phyloP scores from a whole-genome alignment of 2,888 invertebrate genomes.

The Plagiodera versicolora region DNA sequence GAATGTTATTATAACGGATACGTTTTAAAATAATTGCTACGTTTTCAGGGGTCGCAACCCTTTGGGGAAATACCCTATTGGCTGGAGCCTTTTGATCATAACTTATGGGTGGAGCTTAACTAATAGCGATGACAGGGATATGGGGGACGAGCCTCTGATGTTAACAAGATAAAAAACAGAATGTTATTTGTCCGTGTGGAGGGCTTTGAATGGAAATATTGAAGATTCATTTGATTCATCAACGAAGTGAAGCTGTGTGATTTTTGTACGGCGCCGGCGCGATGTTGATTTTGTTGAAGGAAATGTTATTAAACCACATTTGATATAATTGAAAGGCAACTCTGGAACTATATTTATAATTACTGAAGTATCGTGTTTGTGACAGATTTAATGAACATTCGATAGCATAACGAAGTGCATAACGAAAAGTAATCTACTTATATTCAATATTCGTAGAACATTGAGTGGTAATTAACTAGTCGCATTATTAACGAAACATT shows the following conservation, averaged over 20 bases:
- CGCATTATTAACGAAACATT: too few relatives aligned
- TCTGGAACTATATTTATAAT: too few relatives aligned
- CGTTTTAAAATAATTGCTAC: slow-evolving; percentile 47
- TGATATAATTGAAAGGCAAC: too few relatives aligned
- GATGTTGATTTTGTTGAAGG: background rate
- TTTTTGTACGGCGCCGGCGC: background rate
- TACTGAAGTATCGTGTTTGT: too few relatives aligned
- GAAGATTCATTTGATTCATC: slow-evolving; percentile 7
- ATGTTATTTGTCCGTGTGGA: slow-evolving; percentile 28
- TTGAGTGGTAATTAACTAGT: too few relatives aligned
- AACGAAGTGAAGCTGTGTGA: background rate
- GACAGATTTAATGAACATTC: too few relatives aligned
- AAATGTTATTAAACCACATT: too few relatives aligned
- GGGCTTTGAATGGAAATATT: slow-evolving; percentile 8
- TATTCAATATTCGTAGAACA: too few relatives aligned
- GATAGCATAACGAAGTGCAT: too few relatives aligned
- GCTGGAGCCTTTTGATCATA: slow-evolving; percentile 42
- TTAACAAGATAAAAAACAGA: slow-evolving; percentile 39
- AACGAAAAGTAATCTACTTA: too few relatives aligned
- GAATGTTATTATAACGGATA: slow-evolving; percentile 49
- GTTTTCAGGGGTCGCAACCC: slow-evolving; percentile 35
- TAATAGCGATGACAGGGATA: slow-evolving; percentile 29
- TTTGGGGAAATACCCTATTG: slow-evolving; percentile 34
- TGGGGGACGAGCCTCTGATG: slow-evolving; percentile 33
- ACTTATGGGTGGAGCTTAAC: slow-evolving; percentile 40